phyloP scores from a whole-genome alignment of 2,888 invertebrate species.

The Trichogramma dendrolimi region DNA sequence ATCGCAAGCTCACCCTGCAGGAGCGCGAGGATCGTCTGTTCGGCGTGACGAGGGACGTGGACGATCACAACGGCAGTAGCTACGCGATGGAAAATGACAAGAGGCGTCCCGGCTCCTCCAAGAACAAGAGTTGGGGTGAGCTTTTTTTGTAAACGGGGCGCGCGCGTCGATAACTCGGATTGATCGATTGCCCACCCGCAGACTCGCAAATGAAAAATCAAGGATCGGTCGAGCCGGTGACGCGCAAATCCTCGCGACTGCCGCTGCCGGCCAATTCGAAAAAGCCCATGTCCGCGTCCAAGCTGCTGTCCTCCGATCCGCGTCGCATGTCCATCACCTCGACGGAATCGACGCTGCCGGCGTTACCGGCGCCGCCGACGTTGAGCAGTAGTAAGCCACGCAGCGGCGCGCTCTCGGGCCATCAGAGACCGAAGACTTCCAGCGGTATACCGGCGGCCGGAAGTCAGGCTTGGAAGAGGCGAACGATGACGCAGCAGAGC shows the following conservation, averaged over 20 bases:
- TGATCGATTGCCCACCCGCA: no score
- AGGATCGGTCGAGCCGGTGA: background rate
- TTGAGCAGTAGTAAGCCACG: background rate
- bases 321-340: background rate
- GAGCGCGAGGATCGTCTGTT: background rate
- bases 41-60: background rate
- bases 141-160: no score
- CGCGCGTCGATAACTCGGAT: no score
- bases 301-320: background rate
- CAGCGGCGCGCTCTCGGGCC: background rate
- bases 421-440: slow-evolving; percentile 22
- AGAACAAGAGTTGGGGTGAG: no score
- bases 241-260: slow-evolving; percentile 5
- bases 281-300: background rate
- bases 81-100: slow-evolving; percentile 13
- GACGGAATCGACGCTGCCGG: background rate
- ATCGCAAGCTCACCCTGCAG: background rate
- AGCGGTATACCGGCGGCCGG: background rate
- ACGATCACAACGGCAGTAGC: background rate
- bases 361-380: background rate
- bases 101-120: background rate
- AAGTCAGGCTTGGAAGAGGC: background rate
- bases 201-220: background rate
- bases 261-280: slow-evolving; percentile 15
- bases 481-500: background rate